Evolutionary conservation across 1,140 invertebrate species (phyloP), one percentile per base, ranked within the genome.

Genomic region (Ostrea denselamellosa): DNA sequence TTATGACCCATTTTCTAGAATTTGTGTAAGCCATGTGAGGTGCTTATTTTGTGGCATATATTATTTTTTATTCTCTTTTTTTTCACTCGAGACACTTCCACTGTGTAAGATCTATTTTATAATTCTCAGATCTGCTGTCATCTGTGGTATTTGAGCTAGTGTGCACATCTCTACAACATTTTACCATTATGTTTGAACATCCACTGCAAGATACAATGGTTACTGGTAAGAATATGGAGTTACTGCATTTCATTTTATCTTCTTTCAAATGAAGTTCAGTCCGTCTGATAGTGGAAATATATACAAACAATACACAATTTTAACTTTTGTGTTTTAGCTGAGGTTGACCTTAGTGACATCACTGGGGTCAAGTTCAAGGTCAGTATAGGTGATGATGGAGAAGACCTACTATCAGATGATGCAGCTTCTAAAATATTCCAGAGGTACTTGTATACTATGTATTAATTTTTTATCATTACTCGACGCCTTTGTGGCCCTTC

Each of bases 161-260:
- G 90, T 97, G 98, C 8, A 95, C 98, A 4, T 98, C 98, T 0
- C 97, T 98, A 86, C 93, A 94, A n/a, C 97, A 98, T 93, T 96
- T 99, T 85, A 97, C 97, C 19, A 96, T 99, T 7, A 97, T 97
- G 53, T 96, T 99, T 94, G 98, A 99, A 94, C 98, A 99, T 95
- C 98, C 98, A 0, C 95, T 97, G 51, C 97, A 98, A 92, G 98
- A 99, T 93, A 97, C 97, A 87, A 97, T 99, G 96, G 97, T 98
- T 0, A 99, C 98, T 0, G 94, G 95, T 95, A 93, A 85, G 89
- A 12, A 25, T 17, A 52, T 8, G 0, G 0, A 10, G n/a, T 68
- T 34, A 28, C n/a, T 62, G 0, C 14, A 62, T 62, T 62, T 62
- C 58, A n/a, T 62, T 14, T 62, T 5, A 62, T 17, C 7, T 62